Conservation (phyloP, 2,797 vertebrate species). For the Amphiprion clarkii region DNA sequence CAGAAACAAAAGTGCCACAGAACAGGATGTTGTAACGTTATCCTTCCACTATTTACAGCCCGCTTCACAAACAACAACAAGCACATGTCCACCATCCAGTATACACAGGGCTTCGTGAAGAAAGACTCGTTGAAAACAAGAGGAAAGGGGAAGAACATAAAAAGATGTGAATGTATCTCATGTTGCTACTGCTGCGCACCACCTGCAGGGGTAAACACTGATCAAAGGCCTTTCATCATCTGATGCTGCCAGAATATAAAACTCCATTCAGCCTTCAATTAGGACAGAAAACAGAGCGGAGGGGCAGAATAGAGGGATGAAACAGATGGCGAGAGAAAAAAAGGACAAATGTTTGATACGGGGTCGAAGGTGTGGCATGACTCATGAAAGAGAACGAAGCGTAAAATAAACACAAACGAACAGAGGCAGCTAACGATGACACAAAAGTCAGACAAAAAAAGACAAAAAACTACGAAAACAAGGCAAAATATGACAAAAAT, state of each 20-base stretch:
- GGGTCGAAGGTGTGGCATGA: slow-evolving; percentile 43
- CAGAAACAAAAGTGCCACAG: slow-evolving; percentile 53
- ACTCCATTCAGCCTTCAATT: slow-evolving; percentile 70
- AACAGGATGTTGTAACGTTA: slow-evolving; percentile 66
- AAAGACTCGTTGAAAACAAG: slow-evolving; percentile 9
- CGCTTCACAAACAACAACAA: slow-evolving; percentile 52
- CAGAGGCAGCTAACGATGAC: neutral
- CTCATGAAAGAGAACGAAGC: neutral
- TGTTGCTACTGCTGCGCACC: slow-evolving; percentile 53
- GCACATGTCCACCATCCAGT: slow-evolving; percentile 22
- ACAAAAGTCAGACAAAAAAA: neutral
- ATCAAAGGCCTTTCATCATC: slow-evolving; percentile 81
- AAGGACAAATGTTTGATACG: slow-evolving; percentile 12
- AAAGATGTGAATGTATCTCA: slow-evolving; percentile 58
- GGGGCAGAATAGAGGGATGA: slow-evolving; percentile 10
- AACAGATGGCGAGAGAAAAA: slow-evolving; percentile 25
- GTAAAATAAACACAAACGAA: slow-evolving; percentile 4
- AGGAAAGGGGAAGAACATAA: slow-evolving; percentile 29
- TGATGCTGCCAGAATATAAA: slow-evolving; percentile 70
- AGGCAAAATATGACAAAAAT: too few relatives aligned
- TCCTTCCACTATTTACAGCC: slow-evolving; percentile 56
- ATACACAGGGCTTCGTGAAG: slow-evolving; percentile 10
- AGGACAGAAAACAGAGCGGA: slow-evolving; percentile 53
- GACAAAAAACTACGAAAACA: too few relatives aligned
- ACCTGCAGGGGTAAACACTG: slow-evolving; percentile 77